Conservation (phyloP, 1,140 invertebrate genomes). For the Megathymus violae region DNA sequence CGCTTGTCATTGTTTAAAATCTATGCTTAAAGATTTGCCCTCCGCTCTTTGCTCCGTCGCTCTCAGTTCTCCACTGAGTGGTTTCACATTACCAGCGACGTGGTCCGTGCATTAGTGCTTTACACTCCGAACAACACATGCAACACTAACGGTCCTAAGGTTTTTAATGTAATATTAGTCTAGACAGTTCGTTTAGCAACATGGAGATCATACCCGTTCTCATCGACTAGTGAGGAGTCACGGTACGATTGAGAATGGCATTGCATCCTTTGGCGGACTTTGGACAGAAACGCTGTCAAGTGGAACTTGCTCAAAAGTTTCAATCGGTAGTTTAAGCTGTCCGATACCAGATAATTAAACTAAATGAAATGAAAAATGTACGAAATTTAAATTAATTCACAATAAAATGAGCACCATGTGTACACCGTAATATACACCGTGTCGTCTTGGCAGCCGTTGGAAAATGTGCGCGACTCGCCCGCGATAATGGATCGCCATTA, state of each 20-base stretch:
- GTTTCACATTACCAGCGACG: conserved; percentile 46
- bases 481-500: conserved; percentile 48
- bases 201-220: too few species aligned
- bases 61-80: conserved; percentile 37
- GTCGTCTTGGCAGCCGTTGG: conserved; percentile 16
- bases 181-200: too few species aligned
- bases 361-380: too few species aligned
- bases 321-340: too few species aligned
- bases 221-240: too few species aligned
- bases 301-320: too few species aligned
- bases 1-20: conserved; percentile 49
- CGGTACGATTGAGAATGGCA: too few species aligned
- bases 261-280: too few species aligned
- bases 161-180: too few species aligned
- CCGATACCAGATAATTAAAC: too few species aligned
- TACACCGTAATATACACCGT: neutral
- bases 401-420: neutral
- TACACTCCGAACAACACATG: conserved; percentile 3
- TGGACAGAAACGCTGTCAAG: too few species aligned
- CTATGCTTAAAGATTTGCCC: conserved; percentile 42
- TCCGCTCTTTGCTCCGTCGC: conserved; percentile 20
- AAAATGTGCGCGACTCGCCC: conserved; percentile 1
- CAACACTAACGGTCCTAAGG: too few species aligned
- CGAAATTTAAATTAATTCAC: neutral
- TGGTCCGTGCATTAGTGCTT: conserved; percentile 1